These are phyloP conservation scores for Heteromyza rotundicornis DNA, from an alignment of 2,888 invertebrate species.

Conservation along the genomic window DNA sequence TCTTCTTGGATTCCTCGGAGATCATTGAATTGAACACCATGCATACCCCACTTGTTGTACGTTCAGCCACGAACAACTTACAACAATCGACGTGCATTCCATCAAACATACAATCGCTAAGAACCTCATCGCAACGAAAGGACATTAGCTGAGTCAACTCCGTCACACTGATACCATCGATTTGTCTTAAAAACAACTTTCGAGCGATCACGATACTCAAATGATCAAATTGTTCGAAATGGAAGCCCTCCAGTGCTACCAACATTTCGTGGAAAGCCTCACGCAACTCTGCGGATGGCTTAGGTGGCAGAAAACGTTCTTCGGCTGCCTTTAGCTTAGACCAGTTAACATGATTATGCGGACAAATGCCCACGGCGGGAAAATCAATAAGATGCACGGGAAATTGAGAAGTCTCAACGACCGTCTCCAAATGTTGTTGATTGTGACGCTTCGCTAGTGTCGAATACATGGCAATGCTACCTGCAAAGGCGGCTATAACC, in stretches of 20 bases:
- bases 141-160: conserved; percentile 44
- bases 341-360: conserved; percentile 52
- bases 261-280: conserved; percentile 40
- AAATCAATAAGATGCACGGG: conserved; percentile 51
- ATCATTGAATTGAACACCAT: conserved; percentile 63
- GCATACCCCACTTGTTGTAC: conserved; percentile 62
- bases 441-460: no score
- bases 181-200: conserved; percentile 24
- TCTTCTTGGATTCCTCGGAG: conserved; percentile 45
- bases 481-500: no score
- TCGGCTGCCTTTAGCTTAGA: conserved; percentile 41
- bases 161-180: conserved; percentile 38
- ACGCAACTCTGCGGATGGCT: conserved; percentile 31
- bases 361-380: conserved; percentile 56
- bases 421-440: no score
- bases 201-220: conserved; percentile 28
- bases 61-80: conserved; percentile 61
- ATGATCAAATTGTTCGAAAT: conserved; percentile 37
- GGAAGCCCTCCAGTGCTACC: conserved; percentile 36
- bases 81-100: conserved; percentile 61
- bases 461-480: no score
- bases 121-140: conserved; percentile 59
- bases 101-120: conserved; percentile 60
- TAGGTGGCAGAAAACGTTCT: conserved; percentile 41
- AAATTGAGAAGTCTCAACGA: conserved; percentile 50